Base-by-base conservation (phyloP, 2,113 vertebrate species). In the Rhea americana region DNA sequence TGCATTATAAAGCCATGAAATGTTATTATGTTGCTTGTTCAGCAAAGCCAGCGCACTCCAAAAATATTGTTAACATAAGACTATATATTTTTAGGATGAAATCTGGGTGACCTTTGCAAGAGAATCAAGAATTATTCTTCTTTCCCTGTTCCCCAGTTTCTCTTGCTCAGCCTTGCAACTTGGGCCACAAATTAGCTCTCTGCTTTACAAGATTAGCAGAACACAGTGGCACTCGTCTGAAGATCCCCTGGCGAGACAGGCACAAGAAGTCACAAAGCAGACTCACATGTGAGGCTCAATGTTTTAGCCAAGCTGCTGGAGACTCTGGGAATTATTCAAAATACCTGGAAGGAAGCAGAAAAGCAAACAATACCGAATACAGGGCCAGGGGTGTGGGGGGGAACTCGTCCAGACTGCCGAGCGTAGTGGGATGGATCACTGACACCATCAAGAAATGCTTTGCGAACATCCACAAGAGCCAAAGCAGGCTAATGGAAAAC, bases 321-420 rank as follows among this genome's bases (percentile, higher is more conserved):
- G 56, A 76, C 28, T n/a, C 51, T 12, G 39, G 1, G 15, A 56
- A 55, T 37, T 13, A 71, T 59, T 83, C 67, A 19, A 63, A 80
- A 77, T 32, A 47, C 75, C 85, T 77, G 70, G 85, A 76, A 93
- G 92, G 89, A 93, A 88, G 30, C 4, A 39, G 81, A 43, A 84
- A 76, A 91, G 30, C 62, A 87, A 85, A 71, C 43, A 81, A 18
- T 24, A 17, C 7, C 30, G 86, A 65, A 21, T 47, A 25, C 26
- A 43, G 53, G 35, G 35, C 35, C 35, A 35, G 35, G 35, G 35
- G 35, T 1, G 13, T 3, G 6, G 10, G n/a, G 24, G 37, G 12
- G 12, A 4, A 4, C 11, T 3, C 24, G 37, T 35, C 45, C 35
- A 47, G 39, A 63, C 17, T 5, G 8, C 0, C 0, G 21, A 37